Conservation (phyloP, 2,888 invertebrate species). For the Melipona beecheii region DNA sequence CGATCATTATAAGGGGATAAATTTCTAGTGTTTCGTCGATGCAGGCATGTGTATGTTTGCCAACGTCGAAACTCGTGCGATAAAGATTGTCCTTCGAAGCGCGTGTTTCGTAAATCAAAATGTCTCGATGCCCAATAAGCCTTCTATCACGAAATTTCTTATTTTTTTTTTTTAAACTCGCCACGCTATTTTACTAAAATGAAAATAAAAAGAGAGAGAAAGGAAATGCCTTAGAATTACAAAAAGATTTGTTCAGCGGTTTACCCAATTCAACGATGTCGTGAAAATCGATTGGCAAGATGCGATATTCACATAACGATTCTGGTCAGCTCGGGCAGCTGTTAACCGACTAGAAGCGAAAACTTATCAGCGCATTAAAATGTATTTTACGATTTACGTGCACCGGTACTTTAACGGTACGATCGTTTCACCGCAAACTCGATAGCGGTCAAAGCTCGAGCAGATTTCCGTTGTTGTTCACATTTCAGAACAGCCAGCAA, state of each 20-base stretch:
- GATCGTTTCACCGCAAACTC: slow-evolving; percentile 22
- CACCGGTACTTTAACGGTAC: background rate
- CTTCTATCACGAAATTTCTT: too few relatives aligned
- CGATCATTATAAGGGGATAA: slow-evolving; percentile 49
- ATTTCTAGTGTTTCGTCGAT: slow-evolving; percentile 21
- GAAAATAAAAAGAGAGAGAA: background rate
- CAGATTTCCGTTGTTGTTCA: slow-evolving; percentile 59
- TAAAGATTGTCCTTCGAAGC: background rate
- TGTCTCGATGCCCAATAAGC: background rate
- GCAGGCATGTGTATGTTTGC: slow-evolving; percentile 1
- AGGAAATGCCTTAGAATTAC: background rate
- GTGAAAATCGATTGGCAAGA: background rate
- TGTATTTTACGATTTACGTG: slow-evolving; percentile 8
- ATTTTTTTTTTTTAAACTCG: background rate
- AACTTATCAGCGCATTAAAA: background rate
- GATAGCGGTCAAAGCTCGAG: slow-evolving; percentile 52
- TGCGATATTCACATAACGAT: background rate
- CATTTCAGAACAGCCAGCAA: slow-evolving; percentile 41
- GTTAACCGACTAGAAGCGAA: background rate
- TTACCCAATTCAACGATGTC: too few relatives aligned
- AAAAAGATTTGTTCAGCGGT: background rate
- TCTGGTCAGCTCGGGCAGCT: background rate
- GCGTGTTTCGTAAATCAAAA: slow-evolving; percentile 4
- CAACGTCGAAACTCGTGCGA: background rate
- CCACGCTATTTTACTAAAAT: background rate